Base-by-base conservation (phyloP, 2,797 vertebrate species). In the Chaetophractus vellerosus region DNA sequence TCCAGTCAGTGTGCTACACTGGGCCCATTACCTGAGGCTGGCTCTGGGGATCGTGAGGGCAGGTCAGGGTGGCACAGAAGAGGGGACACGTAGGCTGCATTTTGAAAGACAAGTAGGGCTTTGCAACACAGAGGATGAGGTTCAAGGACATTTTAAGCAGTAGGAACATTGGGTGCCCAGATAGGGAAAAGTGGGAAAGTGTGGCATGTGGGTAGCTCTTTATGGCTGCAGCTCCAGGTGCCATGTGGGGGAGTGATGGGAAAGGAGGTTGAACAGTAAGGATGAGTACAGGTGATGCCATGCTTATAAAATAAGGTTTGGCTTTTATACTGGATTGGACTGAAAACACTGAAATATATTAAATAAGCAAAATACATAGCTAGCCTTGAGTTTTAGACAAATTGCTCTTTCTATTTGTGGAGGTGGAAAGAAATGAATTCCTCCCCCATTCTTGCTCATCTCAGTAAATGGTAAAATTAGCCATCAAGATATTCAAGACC, bases 351-450 rank as follows among this genome's bases (percentile, higher is more conserved):
- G n/a, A 79, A 69, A 64, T 68, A 66, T 16, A 45, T 11, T 78
- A 88, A 74, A n/a, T 6, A 33, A 84, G 7, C 41, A 68, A 78
- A 93, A 80, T 72, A 38, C 5, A 45, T 21, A 64, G 26, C 5
- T 11, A 91, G 41, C 61, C 10, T 76, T 10, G 84, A 80, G 11
- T 57, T 92, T 92, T 24, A 85, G 69, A 31, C 69, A 75, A 83
- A 57, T 19, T 26, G 9, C 14, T 94, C 9, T 33, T 50, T 57
- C 50, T 90, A 19, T 76, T 69, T 91, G 71, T 81, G 38, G 68
- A 52, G 33, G 81, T 19, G n/a, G 14, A 75, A 75, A 52, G 21
- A 61, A 50, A 59, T 38, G 9, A 18, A 63, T 69, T 52, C 24
- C 28, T 61, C 74, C 26, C 89, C 55, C 41, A 52, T 63, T 33